Evolutionary conservation across 2,888 invertebrate species (phyloP), one percentile per base, ranked within the genome.

Genomic region (Phyllotreta cruciferae): DNA sequence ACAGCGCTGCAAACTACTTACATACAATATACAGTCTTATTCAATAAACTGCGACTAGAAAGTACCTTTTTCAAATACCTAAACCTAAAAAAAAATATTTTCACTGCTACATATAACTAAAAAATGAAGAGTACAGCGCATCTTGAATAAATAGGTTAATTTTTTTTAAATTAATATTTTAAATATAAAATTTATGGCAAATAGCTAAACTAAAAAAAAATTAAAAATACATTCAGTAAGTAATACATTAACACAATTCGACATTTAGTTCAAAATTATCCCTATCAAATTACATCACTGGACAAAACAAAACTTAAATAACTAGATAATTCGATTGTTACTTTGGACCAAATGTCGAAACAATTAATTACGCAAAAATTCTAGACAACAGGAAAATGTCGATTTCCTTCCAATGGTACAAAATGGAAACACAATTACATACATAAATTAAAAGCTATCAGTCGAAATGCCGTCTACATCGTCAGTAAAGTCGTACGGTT

Each of bases 401-500:
- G 41, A 3, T n/a, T n/a, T 24, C 54, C 54, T 11, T 41, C 3
- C 10, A 41, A 54, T n/a, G 34, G n/a, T 14, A 1, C 7, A 34
- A 5, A 6, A 10, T 10, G 34, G 10, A 54, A 53, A 13, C 14
- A 24, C 24, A 24, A 24, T 24, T 24, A 24, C 4, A n/a, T 24
- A 24, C 24, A 24, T 11, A 36, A 55, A 14, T 60, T 54, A 56
- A 58, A 64, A 66, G 63, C 60, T 69, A 62, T 63, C 58, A 62
- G 56, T 56, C 60, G 55, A 24, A 38, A 54, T 49, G 39, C 53
- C 67, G 36, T 69, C 71, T 13, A 70, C 75, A 47, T 77, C 79
- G 54, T 83, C 83, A 53, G 83, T 80, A 34, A 80, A 75, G 52
- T 84, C 80, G 68, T 84, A 84, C 6, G 85, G 84, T n/a, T 84